Percentiles rank a stretch among this genome's conserved stretches.
Evolutionary conservation across 2,888 invertebrate genomes (phyloP).

Genomic region (Luperina nickerlii): DNA sequence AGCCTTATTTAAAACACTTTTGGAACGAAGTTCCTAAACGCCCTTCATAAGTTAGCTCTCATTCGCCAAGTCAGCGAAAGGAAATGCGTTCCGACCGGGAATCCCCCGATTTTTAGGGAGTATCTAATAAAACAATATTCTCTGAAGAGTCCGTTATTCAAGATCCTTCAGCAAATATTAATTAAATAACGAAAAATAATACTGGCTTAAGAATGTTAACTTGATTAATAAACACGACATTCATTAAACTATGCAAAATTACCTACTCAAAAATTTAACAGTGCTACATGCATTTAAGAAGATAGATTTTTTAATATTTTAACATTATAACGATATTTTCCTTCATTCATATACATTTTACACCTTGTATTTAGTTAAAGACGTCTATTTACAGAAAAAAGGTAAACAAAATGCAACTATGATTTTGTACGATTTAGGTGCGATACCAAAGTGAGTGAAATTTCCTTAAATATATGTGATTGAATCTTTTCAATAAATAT

Average conservation of each 20-base stretch:
- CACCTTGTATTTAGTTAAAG: background rate
- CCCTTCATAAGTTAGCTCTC: background rate
- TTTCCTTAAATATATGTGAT: constrained; percentile 6
- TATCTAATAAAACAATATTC: background rate
- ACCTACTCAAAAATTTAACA: background rate
- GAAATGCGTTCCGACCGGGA: too few relatives aligned
- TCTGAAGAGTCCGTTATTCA: background rate
- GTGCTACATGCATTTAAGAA: background rate
- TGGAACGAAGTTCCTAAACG: background rate
- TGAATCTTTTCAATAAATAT: constrained; percentile 3
- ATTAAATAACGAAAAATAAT: background rate
- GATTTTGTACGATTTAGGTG: constrained; percentile 39
- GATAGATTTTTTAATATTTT: background rate
- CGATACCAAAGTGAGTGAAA: background rate
- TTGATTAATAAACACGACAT: constrained; percentile 17
- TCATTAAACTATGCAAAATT: background rate
- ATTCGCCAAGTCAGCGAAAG: background rate
- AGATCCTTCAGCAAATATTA: background rate
- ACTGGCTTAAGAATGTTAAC: constrained; percentile 26
- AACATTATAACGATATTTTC: background rate
- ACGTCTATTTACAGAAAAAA: constrained; percentile 5
- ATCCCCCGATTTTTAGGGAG: background rate
- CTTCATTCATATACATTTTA: background rate
- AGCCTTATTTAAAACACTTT: background rate
- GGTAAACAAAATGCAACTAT: background rate